Percentiles rank a stretch among this genome's conserved stretches.
Evolutionary conservation across 2,797 vertebrate species (phyloP).

Genomic region (Tinamus major): DNA sequence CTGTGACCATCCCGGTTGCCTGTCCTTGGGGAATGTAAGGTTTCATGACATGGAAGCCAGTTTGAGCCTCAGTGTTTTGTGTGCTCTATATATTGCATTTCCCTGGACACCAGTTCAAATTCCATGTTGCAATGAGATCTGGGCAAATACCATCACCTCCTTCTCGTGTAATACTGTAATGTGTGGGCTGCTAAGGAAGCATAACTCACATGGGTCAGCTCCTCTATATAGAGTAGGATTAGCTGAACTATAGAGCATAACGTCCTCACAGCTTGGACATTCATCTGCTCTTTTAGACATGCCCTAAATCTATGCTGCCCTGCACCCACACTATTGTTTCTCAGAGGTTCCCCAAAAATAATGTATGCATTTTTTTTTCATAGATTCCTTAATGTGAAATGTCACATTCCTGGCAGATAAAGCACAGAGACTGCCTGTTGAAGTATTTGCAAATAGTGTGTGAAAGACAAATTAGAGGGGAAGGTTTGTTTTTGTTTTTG

Average conservation of each 20-base stretch:
- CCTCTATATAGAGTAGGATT: neutral
- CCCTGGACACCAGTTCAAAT: neutral
- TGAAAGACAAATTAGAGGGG: neutral
- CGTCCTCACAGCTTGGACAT: neutral
- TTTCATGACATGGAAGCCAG: neutral
- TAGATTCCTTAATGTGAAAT: neutral
- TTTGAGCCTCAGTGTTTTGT: neutral
- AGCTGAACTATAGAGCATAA: neutral
- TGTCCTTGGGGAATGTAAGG: neutral
- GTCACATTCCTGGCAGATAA: conserved; percentile 41
- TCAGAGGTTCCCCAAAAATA: conserved; percentile 18
- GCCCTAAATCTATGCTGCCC: neutral
- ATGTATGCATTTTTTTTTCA: neutral
- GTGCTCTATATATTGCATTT: neutral
- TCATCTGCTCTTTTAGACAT: neutral
- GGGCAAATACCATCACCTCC: neutral
- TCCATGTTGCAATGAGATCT: neutral
- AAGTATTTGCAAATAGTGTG: conserved; percentile 24
- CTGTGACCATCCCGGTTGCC: neutral
- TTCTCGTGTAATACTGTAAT: neutral
- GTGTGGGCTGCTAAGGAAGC: neutral
- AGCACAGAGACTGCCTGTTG: neutral
- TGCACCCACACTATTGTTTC: neutral
- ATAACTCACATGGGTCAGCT: neutral
- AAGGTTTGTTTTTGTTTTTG: neutral